A percentile compares a stretch with the other conserved stretches of the same genome.
phyloP scores from a whole-genome alignment of 2,797 vertebrate genomes.

The Delichon dasypus region DNA sequence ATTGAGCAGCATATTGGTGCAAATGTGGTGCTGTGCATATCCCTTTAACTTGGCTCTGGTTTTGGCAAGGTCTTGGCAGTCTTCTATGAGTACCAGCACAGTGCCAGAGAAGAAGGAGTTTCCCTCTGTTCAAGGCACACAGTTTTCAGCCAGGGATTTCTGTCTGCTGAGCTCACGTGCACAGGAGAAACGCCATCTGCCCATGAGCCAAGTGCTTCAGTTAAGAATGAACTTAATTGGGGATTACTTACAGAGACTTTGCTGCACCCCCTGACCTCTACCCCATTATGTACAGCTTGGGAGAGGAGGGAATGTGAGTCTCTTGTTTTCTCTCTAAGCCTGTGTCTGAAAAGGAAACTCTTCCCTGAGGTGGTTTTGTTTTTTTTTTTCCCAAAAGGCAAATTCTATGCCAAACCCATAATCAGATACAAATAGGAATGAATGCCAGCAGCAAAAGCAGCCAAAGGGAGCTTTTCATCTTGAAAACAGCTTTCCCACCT shows the following conservation, averaged over 20 bases:
- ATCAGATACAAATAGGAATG: constrained; percentile 13
- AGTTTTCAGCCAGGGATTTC: not conserved
- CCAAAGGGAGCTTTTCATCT: constrained; percentile 22
- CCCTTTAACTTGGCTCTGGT: not conserved
- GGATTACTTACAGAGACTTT: constrained; percentile 25
- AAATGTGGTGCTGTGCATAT: fast-evolving
- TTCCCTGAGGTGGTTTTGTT: not conserved
- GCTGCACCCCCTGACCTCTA: not conserved
- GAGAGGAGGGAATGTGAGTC: not conserved
- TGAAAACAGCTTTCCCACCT: constrained; percentile 10
- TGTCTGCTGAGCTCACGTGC: not conserved
- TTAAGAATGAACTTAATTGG: not conserved
- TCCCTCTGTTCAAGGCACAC: not conserved
- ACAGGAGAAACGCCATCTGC: not conserved
- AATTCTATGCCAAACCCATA: not conserved
- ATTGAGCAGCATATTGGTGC: fast-evolving
- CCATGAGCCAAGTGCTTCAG: not conserved
- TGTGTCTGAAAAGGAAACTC: constrained; percentile 11
- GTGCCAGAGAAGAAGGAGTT: not conserved
- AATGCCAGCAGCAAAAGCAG: constrained; percentile 1
- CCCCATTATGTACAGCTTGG: not conserved
- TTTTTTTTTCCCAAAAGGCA: not conserved
- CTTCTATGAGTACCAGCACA: not conserved
- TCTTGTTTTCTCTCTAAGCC: constrained; percentile 2
- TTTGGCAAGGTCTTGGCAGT: not conserved